Evolutionary conservation across 2,888 invertebrate species (phyloP), one percentile per base, ranked within the genome.

Genomic region (Eubasilissa splendida): DNA sequence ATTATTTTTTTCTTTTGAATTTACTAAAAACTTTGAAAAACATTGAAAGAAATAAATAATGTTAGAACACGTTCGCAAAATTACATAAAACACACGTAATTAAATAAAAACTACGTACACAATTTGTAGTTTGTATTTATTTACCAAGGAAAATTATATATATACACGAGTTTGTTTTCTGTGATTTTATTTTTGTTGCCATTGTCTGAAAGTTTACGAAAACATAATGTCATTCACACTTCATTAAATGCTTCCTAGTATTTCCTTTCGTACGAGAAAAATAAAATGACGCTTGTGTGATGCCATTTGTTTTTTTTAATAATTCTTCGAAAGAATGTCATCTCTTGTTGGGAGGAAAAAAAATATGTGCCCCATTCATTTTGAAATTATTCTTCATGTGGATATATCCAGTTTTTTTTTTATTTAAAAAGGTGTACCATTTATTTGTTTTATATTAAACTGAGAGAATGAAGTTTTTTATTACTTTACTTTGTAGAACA

Each of bases 211-310:
- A 70, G 22, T 52, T 70, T 70, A 9, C 52, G 53, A 33, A 14
- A 22, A 10, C 54, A 11, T 22, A 70, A 22, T 54, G 70, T 70
- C 70, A 70, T 70, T 70, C 70, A 70, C 70, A 53, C 70, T 53
- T 70, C 70, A 54, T 70, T 70, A 68, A 66, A 68, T 9, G n/a
- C 50, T 68, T 68, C 58, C 58, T n/a, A 4, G 58, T 66, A 31
- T 10, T 65, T 59, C 12, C 42, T 68, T 68, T n/a, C 52, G 68
- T 50, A n/a, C 4, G 58, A 2, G 4, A 4, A 42, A 42, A 42
- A 42, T 3, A 42, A 50, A 68, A 14, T 68, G 68, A 68, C 68
- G 68, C 12, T 12, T 10, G 8, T 4, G n/a, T 7, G 68, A 14
- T 12, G 52, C 68, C 50, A 68, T 68, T 68, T 68, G 11, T 11